Evolutionary conservation across 2,113 vertebrate species (phyloP).

Genomic region (Ciconia maguari): DNA sequence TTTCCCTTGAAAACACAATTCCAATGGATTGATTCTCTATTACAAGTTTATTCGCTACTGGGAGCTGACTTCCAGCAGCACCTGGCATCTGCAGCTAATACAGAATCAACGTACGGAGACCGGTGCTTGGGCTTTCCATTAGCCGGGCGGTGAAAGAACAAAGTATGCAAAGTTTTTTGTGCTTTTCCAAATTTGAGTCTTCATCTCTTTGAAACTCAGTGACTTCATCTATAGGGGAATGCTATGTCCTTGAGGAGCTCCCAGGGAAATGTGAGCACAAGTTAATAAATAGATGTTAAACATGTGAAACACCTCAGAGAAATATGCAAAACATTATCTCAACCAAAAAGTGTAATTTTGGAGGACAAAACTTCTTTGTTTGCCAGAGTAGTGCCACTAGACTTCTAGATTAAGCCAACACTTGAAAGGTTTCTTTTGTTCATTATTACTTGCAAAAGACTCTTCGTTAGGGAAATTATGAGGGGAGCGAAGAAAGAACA

Average conservation of each 20-base stretch:
- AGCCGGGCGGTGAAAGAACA: neutral
- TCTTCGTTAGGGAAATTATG: neutral
- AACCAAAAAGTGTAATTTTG: neutral
- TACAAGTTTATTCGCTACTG: neutral
- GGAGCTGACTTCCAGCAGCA: neutral
- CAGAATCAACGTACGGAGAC: neutral
- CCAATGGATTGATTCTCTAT: neutral
- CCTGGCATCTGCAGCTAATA: neutral
- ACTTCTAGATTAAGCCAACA: neutral
- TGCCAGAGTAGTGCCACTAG: neutral
- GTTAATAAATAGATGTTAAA: neutral
- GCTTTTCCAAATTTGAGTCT: neutral
- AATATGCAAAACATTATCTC: neutral
- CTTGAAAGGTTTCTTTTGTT: neutral
- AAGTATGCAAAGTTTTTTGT: neutral
- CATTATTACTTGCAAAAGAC: neutral
- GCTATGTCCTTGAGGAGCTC: neutral
- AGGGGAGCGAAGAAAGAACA: neutral
- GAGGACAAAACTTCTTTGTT: neutral
- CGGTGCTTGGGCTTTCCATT: neutral
- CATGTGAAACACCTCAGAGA: neutral
- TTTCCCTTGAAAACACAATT: neutral
- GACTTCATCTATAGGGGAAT: neutral
- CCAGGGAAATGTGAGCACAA: neutral
- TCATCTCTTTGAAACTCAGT: neutral